Conservation (phyloP, 1,140 invertebrate species). For the Thalassaphorura encarpata region DNA sequence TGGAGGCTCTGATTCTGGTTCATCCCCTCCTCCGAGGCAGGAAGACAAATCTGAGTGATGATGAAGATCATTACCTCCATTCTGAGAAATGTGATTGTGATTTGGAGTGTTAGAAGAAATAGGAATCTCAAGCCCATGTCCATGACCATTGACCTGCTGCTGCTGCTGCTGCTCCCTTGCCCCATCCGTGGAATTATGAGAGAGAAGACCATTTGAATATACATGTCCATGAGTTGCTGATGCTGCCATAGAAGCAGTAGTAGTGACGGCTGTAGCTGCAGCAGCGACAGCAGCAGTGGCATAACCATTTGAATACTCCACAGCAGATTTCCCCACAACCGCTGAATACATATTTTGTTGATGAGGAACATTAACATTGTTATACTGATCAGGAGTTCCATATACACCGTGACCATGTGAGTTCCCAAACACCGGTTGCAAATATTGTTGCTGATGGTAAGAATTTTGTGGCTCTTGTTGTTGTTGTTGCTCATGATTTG, state of each 20-base stretch:
- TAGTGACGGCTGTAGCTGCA: not conserved
- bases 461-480: slow-evolving; percentile 1
- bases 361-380: slow-evolving; percentile 4
- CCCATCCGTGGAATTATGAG: too few relatives aligned
- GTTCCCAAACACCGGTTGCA: not conserved
- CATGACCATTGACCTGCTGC: slow-evolving; percentile 1
- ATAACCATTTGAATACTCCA: slow-evolving; percentile 15
- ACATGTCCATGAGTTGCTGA: not conserved
- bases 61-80: too few relatives aligned
- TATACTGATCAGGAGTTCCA: not conserved
- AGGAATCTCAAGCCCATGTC: not conserved
- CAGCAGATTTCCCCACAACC: not conserved
- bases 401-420: not conserved
- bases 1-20: too few relatives aligned
- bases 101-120: not conserved
- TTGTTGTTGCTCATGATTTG: not conserved
- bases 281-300: not conserved
- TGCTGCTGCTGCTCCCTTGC: slow-evolving; percentile 1
- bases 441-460: not conserved
- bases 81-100: too few relatives aligned
- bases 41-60: too few relatives aligned
- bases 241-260: not conserved
- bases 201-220: not conserved
- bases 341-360: not conserved
- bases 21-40: too few relatives aligned